A percentile compares a stretch with the other conserved stretches of the same genome.
Conservation (phyloP, 2,797 vertebrate genomes). For the Anguilla anguilla region DNA sequence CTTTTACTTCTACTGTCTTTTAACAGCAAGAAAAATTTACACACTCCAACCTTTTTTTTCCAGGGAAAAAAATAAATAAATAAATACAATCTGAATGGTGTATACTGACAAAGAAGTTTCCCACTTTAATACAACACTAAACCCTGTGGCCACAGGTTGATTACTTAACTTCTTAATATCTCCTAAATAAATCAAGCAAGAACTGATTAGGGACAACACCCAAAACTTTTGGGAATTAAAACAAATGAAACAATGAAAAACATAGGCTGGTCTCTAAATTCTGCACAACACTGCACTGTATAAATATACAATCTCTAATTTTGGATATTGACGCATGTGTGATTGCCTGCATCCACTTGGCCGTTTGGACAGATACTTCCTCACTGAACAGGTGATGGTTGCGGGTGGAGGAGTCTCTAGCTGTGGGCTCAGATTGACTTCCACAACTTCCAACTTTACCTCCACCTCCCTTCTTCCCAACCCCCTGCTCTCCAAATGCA, state of each 20-base stretch:
- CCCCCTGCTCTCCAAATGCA: constrained; percentile 24
- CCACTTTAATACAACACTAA: constrained; percentile 53
- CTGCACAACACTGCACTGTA: constrained; percentile 41
- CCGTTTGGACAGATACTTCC: constrained; percentile 28
- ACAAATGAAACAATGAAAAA: constrained; percentile 41
- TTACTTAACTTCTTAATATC: constrained; percentile 47
- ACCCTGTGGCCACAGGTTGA: constrained; percentile 44
- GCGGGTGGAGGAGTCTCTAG: constrained; percentile 40
- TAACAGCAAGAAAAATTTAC: constrained; percentile 63
- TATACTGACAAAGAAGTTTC: constrained; percentile 67
- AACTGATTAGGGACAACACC: constrained; percentile 43
- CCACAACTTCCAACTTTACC: constrained; percentile 31
- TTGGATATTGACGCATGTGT: constrained; percentile 56
- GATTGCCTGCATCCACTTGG: constrained; percentile 37
- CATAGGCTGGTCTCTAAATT: constrained; percentile 42
- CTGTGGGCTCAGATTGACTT: constrained; percentile 1
- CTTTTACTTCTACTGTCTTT: constrained; percentile 29
- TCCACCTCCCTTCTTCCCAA: constrained; percentile 48
- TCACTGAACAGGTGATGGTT: constrained; percentile 13
- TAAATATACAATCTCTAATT: constrained; percentile 38
- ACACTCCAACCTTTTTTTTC: constrained; percentile 55
- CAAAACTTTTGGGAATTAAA: constrained; percentile 40
- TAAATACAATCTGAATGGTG: constrained; percentile 80
- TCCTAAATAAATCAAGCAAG: constrained; percentile 49
- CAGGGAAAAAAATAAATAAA: constrained; percentile 82